A percentile compares a stretch with the other conserved stretches of the same genome.
Conservation (phyloP, 2,888 invertebrate species). For the Andrena haemorrhoa region DNA sequence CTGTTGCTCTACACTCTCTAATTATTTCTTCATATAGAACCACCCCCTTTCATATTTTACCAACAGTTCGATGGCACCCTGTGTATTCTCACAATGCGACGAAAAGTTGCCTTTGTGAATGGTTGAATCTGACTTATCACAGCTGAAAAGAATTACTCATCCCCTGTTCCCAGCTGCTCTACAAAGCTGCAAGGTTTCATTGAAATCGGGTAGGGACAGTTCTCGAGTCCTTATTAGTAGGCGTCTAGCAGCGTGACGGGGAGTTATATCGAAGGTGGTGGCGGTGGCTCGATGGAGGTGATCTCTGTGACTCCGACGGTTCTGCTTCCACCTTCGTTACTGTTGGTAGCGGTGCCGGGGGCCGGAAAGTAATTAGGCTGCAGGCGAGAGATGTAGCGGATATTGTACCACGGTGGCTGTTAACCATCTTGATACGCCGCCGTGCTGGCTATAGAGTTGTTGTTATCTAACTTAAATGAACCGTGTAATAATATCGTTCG, state of each 20-base stretch:
- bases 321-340: conserved; percentile 40
- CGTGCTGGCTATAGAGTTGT: conserved; percentile 72
- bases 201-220: not conserved
- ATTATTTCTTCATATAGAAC: too few relatives aligned
- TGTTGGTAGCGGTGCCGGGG: conserved; percentile 71
- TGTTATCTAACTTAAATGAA: conserved; percentile 84
- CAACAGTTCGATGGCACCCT: too few relatives aligned
- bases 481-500: conserved; percentile 83
- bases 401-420: conserved; percentile 78
- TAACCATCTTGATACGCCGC: conserved; percentile 57
- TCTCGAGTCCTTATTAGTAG: not conserved
- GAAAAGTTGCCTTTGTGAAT: too few relatives aligned
- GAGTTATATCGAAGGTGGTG: conserved; percentile 44
- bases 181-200: not conserved
- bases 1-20: too few relatives aligned
- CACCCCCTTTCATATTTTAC: too few relatives aligned
- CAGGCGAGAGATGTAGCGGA: conserved; percentile 82
- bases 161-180: not conserved
- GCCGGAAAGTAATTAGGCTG: conserved; percentile 82
- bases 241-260: conserved; percentile 1
- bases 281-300: conserved; percentile 51
- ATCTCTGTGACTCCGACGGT: conserved; percentile 37
- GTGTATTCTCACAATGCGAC: too few relatives aligned
- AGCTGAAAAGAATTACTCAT: too few relatives aligned
- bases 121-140: too few relatives aligned